Percentiles rank a stretch among this genome's conserved stretches.
These are phyloP conservation scores for Ridgeia piscesae DNA, from an alignment of 1,140 invertebrate species.

Conservation along the genomic window DNA sequence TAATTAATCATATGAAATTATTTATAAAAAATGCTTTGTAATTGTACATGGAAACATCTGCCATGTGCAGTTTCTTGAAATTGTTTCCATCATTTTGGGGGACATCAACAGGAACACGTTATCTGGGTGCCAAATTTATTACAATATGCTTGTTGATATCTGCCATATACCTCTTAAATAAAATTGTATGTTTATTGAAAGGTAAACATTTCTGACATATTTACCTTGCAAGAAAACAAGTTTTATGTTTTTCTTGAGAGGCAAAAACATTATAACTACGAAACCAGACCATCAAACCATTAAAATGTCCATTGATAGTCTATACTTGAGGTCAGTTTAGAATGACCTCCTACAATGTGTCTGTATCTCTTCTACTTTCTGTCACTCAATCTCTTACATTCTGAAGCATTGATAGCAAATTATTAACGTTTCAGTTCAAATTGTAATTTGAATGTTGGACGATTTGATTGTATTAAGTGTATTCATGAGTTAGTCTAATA, in stretches of 20 bases:
- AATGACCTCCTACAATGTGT: too few relatives aligned
- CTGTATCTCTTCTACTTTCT: too few relatives aligned
- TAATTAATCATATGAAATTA: neutral
- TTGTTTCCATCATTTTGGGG: neutral
- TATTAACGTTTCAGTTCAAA: neutral
- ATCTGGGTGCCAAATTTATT: neutral
- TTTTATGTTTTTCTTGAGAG: too few relatives aligned
- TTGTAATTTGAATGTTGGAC: neutral
- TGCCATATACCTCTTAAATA: too few relatives aligned
- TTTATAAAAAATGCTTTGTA: neutral
- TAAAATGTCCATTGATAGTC: too few relatives aligned
- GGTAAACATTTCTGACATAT: too few relatives aligned
- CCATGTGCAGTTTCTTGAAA: neutral
- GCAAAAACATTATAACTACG: too few relatives aligned
- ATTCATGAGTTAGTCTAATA: too few relatives aligned
- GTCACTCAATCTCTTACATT: neutral
- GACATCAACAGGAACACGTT: neutral
- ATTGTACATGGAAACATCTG: neutral
- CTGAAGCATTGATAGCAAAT: neutral
- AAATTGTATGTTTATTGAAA: too few relatives aligned
- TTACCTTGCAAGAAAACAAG: too few relatives aligned
- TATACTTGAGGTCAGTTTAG: too few relatives aligned
- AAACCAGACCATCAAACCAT: too few relatives aligned
- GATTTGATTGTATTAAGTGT: neutral
- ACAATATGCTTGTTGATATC: neutral